Conservation (phyloP, 2,888 invertebrate genomes). For the Scaptomyza caliginosa region DNA sequence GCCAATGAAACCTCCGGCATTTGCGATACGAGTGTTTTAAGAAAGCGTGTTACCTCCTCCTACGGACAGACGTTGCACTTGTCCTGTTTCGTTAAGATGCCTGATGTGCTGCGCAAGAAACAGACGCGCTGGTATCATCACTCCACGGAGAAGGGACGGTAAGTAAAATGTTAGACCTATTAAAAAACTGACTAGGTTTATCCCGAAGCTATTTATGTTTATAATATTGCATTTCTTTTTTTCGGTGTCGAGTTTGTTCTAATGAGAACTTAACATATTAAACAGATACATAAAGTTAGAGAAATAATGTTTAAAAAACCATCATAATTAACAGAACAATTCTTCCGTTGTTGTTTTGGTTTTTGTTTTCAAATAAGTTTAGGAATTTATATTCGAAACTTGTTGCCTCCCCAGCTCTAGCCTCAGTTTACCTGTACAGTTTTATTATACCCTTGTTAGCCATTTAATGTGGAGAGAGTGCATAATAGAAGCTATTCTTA, state of each 20-base stretch:
- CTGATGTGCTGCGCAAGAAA: slow-evolving; percentile 91
- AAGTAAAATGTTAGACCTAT: too few relatives aligned
- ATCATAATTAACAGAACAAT: too few relatives aligned
- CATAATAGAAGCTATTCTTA: slow-evolving; percentile 9
- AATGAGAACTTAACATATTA: background rate
- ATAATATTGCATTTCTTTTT: background rate
- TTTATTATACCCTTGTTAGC: slow-evolving; percentile 9
- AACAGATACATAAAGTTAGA: background rate
- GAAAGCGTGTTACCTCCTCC: slow-evolving; percentile 94
- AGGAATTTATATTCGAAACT: background rate
- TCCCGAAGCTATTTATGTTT: background rate
- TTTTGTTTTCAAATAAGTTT: background rate
- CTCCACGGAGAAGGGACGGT: slow-evolving; percentile 93
- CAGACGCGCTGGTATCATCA: slow-evolving; percentile 95
- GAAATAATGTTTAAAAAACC: background rate
- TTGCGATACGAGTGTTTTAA: slow-evolving; percentile 94
- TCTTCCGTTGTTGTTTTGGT: too few relatives aligned
- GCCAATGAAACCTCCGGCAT: slow-evolving; percentile 95
- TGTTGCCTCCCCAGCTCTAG: background rate
- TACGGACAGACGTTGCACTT: slow-evolving; percentile 97
- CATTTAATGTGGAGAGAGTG: slow-evolving; percentile 1
- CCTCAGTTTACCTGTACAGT: background rate
- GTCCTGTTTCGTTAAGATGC: slow-evolving; percentile 95
- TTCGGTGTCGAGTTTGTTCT: background rate
- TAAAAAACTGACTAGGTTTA: too few relatives aligned